Evolutionary conservation across 2,888 invertebrate genomes (phyloP).

Genomic region (Tetropium fuscum): DNA sequence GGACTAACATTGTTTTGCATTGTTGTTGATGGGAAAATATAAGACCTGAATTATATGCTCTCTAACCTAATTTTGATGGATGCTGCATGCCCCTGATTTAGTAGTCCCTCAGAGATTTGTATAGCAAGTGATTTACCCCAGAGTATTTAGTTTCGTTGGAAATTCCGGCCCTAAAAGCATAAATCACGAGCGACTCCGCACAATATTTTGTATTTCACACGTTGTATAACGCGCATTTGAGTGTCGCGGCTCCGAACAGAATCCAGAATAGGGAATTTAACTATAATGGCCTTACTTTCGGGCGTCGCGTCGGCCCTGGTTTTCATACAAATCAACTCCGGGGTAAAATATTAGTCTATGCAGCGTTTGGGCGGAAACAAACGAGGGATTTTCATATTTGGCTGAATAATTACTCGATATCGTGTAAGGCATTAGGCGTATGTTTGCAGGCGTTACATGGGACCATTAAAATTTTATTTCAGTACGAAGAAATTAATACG

Average conservation of each 20-base stretch:
- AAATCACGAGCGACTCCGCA: background rate
- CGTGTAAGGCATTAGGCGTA: background rate
- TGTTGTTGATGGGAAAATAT: too few species aligned
- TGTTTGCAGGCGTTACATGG: background rate
- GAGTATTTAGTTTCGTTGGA: too few species aligned
- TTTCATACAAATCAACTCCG: slow-evolving; percentile 11
- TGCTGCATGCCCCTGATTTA: too few species aligned
- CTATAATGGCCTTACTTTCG: background rate
- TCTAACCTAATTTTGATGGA: too few species aligned
- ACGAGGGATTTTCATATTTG: background rate
- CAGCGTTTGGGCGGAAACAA: background rate
- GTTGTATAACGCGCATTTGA: background rate
- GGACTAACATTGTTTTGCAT: too few species aligned
- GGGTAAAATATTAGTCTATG: slow-evolving; percentile 9
- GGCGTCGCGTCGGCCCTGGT: background rate
- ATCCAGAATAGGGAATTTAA: background rate
- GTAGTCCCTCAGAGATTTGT: too few species aligned
- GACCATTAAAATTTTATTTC: background rate
- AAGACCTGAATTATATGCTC: too few species aligned
- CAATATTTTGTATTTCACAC: background rate
- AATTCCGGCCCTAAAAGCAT: too few species aligned
- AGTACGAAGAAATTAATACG: background rate
- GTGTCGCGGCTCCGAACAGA: background rate
- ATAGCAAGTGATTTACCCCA: too few species aligned
- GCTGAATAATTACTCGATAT: background rate